Percentiles rank a stretch among this genome's conserved stretches.
Evolutionary conservation across 2,888 invertebrate species (phyloP).

Genomic region (Prionchulus punctatus): DNA sequence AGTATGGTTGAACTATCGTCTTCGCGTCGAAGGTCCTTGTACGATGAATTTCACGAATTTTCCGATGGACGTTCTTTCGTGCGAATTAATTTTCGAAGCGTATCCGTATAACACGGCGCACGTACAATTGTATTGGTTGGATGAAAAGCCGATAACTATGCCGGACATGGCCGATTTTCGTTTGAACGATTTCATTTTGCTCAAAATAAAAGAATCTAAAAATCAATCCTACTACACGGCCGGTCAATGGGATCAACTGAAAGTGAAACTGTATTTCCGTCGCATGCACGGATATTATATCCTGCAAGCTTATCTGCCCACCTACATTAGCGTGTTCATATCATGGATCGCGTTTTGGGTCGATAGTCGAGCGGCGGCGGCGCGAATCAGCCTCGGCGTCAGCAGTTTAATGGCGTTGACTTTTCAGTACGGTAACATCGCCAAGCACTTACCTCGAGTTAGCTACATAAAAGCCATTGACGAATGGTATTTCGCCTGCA

Average conservation of each 20-base stretch:
- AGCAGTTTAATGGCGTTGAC: slow-evolving; percentile 28
- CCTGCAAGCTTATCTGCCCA: slow-evolving; percentile 1
- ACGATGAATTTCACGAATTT: slow-evolving; percentile 4
- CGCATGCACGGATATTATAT: slow-evolving; percentile 7
- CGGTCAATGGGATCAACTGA: slow-evolving; percentile 6
- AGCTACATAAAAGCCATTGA: slow-evolving; percentile 3
- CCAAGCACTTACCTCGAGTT: slow-evolving; percentile 1
- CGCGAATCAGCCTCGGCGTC: slow-evolving; percentile 29
- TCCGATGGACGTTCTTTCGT: slow-evolving; percentile 7
- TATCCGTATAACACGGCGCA: slow-evolving; percentile 4
- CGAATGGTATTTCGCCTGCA: slow-evolving; percentile 5
- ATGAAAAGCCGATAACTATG: not conserved
- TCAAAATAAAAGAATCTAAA: not conserved
- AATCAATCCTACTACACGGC: not conserved
- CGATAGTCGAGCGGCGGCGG: slow-evolving; percentile 24
- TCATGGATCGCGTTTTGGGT: slow-evolving; percentile 31
- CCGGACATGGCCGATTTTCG: not conserved
- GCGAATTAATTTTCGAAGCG: slow-evolving; percentile 7
- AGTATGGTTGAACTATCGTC: too few species aligned
- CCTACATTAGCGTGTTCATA: slow-evolving; percentile 16
- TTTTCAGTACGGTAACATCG: slow-evolving; percentile 17
- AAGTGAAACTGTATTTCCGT: not conserved
- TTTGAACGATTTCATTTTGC: slow-evolving; percentile 4
- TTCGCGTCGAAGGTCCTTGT: slow-evolving; percentile 6
- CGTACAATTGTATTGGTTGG: slow-evolving; percentile 3